These are phyloP conservation scores for Synodontis membranacea DNA, from an alignment of 2,113 vertebrate genomes.

Conservation along the genomic window DNA sequence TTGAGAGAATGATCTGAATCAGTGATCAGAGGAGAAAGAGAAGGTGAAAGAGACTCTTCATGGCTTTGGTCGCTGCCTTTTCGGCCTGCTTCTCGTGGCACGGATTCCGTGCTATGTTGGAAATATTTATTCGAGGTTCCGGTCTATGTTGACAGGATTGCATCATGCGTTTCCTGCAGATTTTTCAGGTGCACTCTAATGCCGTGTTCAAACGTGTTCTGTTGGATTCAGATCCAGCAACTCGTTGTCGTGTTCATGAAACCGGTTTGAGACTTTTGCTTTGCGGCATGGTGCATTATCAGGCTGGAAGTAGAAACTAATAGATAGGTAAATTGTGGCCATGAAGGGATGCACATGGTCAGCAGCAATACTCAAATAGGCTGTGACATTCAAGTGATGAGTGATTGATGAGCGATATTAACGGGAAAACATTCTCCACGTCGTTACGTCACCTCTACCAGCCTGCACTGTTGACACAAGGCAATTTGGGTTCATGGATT, in stretches of 20 bases:
- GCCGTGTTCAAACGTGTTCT: not conserved
- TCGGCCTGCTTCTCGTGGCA: no score
- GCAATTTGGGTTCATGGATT: not conserved
- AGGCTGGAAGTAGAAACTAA: not conserved
- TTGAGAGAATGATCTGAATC: not conserved
- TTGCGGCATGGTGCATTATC: not conserved
- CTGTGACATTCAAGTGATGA: not conserved
- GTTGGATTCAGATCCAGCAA: not conserved
- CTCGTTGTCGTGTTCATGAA: not conserved
- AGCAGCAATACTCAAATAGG: no score
- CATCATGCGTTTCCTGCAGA: not conserved
- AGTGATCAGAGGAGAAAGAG: not conserved
- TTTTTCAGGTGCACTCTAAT: not conserved
- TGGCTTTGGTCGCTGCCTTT: no score
- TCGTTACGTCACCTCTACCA: not conserved
- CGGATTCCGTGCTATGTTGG: not conserved
- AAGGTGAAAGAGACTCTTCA: no score
- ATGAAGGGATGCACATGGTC: not conserved
- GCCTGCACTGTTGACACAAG: not conserved
- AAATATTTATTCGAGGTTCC: not conserved
- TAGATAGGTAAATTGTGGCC: not conserved
- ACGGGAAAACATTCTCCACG: not conserved
- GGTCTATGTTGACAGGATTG: not conserved
- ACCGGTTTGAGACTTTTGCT: not conserved
- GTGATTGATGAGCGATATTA: not conserved